Percentiles rank a stretch among this genome's conserved stretches.
These are phyloP conservation scores for Metacarcinus magister DNA, from an alignment of 2,888 invertebrate species.

Conservation along the genomic window DNA sequence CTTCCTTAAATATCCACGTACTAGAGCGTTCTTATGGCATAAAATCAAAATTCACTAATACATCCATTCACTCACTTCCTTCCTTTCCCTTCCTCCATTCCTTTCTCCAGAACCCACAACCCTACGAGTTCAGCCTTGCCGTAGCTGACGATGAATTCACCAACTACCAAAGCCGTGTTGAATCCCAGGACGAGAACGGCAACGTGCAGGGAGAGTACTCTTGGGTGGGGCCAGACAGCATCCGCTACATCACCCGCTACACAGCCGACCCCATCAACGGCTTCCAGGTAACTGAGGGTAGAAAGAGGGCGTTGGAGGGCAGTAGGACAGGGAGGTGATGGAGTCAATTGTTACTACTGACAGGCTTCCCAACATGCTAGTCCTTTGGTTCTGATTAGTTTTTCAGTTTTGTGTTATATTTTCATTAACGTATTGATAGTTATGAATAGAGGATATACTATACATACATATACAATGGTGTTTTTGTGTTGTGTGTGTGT, in stretches of 20 bases:
- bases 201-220: constrained; percentile 79
- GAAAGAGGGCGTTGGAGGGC: not conserved
- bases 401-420: not conserved
- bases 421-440: not conserved
- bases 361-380: no score
- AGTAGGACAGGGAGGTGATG: not conserved
- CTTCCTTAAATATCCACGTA: not conserved
- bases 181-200: constrained; percentile 81
- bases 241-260: constrained; percentile 80
- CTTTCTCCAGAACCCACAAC: constrained; percentile 75
- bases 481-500: no score
- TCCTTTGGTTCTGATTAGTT: not conserved
- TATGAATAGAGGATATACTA: not conserved
- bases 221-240: constrained; percentile 80
- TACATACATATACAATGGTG: not conserved
- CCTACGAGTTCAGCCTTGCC: constrained; percentile 80
- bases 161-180: constrained; percentile 79
- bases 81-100: not conserved
- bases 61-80: not conserved
- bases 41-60: not conserved
- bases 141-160: constrained; percentile 81
- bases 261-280: constrained; percentile 79
- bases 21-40: no score
- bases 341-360: not conserved
- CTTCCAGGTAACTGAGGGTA: constrained; percentile 71